These are phyloP conservation scores for Chaetura pelagica DNA, from an alignment of 2,113 vertebrate species.

Conservation along the genomic window DNA sequence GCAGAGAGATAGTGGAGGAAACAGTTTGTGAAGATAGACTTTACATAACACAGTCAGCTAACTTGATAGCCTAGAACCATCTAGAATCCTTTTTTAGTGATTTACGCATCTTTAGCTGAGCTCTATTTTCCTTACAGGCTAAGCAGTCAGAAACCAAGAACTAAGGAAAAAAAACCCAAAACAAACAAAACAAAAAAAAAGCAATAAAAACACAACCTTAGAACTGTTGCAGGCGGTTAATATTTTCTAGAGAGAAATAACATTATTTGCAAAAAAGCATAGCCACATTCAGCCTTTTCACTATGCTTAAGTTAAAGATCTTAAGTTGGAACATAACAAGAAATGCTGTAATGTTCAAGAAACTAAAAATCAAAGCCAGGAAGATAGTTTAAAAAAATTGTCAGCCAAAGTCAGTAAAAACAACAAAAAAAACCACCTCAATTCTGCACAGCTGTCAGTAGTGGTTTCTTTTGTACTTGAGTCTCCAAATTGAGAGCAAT, in stretches of 20 bases:
- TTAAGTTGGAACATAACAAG: not conserved
- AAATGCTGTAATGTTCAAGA: not conserved
- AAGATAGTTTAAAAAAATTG: not conserved
- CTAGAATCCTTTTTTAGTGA: not conserved
- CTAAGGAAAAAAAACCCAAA: no score
- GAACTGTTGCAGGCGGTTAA: not conserved
- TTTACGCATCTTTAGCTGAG: not conserved
- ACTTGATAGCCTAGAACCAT: not conserved
- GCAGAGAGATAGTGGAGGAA: not conserved
- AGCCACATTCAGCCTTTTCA: not conserved
- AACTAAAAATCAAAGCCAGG: not conserved
- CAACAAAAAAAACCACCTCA: rapidly evolving
- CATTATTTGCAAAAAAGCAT: not conserved
- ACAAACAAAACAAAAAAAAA: not conserved
- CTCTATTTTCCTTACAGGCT: not conserved
- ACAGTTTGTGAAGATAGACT: not conserved
- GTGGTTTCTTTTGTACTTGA: not conserved
- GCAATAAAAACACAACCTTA: not conserved
- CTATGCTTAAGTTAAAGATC: not conserved
- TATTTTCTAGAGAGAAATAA: not conserved
- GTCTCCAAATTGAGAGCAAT: not conserved
- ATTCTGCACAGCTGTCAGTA: not conserved
- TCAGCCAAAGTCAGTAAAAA: not conserved
- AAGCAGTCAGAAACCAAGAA: not conserved
- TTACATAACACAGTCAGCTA: not conserved